Base-by-base conservation (phyloP, 2,888 invertebrate genomes). In the Rhimphoctona megacephalus region DNA sequence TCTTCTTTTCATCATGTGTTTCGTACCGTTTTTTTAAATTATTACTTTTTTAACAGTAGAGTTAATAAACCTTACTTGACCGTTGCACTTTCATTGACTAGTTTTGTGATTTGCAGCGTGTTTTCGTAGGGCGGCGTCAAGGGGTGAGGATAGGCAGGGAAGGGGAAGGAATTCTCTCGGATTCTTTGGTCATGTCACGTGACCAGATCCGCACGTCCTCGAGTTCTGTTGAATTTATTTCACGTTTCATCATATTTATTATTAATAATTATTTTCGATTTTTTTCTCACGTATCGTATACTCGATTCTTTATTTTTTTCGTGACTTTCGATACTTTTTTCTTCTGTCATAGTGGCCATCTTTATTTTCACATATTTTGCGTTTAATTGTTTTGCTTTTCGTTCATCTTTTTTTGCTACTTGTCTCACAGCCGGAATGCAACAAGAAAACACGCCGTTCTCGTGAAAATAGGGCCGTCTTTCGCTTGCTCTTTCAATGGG, bases 41-140 rank as follows among this genome's bases (percentile, higher is more conserved):
- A 85, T 85, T 76, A 74, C 77, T 87, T 70, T 69, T 72, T 82
- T 80, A 81, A 82, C 85, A 87, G 89, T 90, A 91, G 90, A 91
- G 89, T 91, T 91, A 89, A 90, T 93, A 91, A 92, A 90, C 89
- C 90, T 93, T 91, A 91, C 91, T 91, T 92, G 92, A 93, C 92
- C 92, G 94, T 94, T 94, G 94, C 94, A 94, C 94, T 94, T 94
- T 94, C 92, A 94, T 94, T 94, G 94, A 94, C 94, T 94, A 94
- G 94, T 93, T 94, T 93, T 90, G 91, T 93, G 93, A 91, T 92
- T 90, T 89, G 89, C 87, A 86, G 89, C 90, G 86, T 89, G 66
- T 76, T 88, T 81, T 85, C 81, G 76, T 83, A 81, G 79, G 83
- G 78, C 76, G 70, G 67, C 81, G 64, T 72, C 72, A 49, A 49